These are phyloP conservation scores for Caenorhabditis virilis DNA, from an alignment of 2,888 invertebrate species.

Conservation along the genomic window DNA sequence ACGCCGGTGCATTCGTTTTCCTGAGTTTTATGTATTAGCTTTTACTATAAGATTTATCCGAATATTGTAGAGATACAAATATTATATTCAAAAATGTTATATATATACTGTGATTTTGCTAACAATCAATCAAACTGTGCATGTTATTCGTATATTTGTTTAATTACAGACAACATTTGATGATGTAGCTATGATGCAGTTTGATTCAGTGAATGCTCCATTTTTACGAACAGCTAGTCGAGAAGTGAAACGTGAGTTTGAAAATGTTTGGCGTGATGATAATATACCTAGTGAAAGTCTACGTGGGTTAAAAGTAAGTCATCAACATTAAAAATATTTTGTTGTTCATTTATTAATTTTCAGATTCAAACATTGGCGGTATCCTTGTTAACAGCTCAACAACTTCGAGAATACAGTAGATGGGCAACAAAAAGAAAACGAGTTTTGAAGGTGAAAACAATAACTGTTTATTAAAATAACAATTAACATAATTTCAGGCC, in stretches of 20 bases:
- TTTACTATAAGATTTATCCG: too few relatives aligned
- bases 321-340: not conserved
- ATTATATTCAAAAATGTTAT: too few relatives aligned
- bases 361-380: slow-evolving; percentile 66
- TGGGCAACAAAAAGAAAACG: slow-evolving; percentile 60
- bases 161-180: slow-evolving; percentile 43
- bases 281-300: slow-evolving; percentile 61
- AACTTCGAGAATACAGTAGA: slow-evolving; percentile 57
- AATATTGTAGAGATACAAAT: too few relatives aligned
- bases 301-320: slow-evolving; percentile 53
- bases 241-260: slow-evolving; percentile 53
- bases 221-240: slow-evolving; percentile 55
- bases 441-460: slow-evolving; percentile 39
- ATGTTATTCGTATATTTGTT: not conserved
- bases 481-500: slow-evolving; percentile 30
- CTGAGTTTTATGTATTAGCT: too few relatives aligned
- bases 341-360: too few relatives aligned
- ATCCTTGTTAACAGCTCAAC: slow-evolving; percentile 56
- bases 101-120: too few relatives aligned
- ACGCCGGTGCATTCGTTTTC: too few relatives aligned
- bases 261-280: slow-evolving; percentile 59
- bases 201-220: slow-evolving; percentile 50
- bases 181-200: slow-evolving; percentile 52
- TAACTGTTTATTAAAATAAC: not conserved
- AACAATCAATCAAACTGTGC: too few relatives aligned